These are phyloP conservation scores for Mylabris sibirica DNA, from an alignment of 2,888 invertebrate species.

Conservation along the genomic window DNA sequence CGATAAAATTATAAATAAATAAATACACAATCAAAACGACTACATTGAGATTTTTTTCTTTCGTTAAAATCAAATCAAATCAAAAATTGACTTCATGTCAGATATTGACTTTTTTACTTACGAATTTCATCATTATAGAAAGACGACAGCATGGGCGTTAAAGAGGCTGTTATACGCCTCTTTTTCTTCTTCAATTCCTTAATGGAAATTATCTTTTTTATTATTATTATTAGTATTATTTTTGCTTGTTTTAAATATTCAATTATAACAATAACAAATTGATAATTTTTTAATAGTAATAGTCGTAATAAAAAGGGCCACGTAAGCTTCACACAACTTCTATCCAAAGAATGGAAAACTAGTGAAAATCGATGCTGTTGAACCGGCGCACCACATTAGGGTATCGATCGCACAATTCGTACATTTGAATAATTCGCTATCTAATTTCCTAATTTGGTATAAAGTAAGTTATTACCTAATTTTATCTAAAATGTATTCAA, in stretches of 20 bases:
- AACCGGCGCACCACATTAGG: conserved; percentile 33
- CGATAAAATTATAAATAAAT: background rate
- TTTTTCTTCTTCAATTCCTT: conserved; percentile 37
- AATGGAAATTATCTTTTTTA: conserved; percentile 37
- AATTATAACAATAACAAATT: background rate
- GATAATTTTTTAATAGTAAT: background rate
- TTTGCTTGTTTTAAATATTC: background rate
- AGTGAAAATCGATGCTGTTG: conserved; percentile 32
- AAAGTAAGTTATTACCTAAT: too few species aligned
- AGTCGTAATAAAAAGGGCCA: conserved; percentile 25
- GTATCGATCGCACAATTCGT: conserved; percentile 27
- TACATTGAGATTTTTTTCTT: conserved; percentile 10
- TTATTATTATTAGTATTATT: background rate
- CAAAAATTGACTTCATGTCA: background rate
- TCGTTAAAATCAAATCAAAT: background rate
- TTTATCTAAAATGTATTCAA: too few species aligned
- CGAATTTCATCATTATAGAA: conserved; percentile 52
- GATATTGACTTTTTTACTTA: conserved; percentile 32
- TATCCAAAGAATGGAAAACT: background rate
- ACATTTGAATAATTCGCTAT: too few species aligned
- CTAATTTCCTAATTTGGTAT: too few species aligned
- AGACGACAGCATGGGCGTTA: conserved; percentile 58
- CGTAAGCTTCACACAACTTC: conserved; percentile 34
- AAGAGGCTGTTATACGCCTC: conserved; percentile 50
- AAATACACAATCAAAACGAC: background rate